These are phyloP conservation scores for Abrostola triplasia DNA, from an alignment of 2,888 invertebrate species.

Conservation along the genomic window DNA sequence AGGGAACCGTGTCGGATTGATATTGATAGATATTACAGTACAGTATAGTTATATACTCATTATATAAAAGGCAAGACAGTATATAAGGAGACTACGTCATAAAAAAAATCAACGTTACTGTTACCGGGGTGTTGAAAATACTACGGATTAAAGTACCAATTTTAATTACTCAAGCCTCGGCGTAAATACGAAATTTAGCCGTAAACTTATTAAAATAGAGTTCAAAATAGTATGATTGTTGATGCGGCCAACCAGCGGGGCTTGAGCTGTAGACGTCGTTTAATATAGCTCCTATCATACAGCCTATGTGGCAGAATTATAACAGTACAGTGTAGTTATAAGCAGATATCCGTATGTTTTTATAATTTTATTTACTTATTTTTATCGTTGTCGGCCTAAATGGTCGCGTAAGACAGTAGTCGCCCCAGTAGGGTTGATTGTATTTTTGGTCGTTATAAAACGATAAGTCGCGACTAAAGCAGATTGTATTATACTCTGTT, in stretches of 20 bases:
- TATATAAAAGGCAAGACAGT: neutral
- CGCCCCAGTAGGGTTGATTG: conserved; percentile 11
- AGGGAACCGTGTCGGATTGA: conserved; percentile 25
- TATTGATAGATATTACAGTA: conserved; percentile 47
- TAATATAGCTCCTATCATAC: neutral
- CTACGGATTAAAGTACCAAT: neutral
- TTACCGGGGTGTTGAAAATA: neutral
- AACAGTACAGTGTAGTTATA: conserved; percentile 14
- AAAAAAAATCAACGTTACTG: neutral
- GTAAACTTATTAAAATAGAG: no score
- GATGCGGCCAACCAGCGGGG: no score
- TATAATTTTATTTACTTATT: conserved; percentile 6
- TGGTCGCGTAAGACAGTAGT: conserved; percentile 1
- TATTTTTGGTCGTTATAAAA: neutral
- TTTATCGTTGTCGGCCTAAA: neutral
- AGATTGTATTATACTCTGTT: neutral
- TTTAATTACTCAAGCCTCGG: neutral
- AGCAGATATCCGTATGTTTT: neutral
- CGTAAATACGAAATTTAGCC: no score
- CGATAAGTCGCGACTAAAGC: neutral
- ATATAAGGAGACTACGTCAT: neutral
- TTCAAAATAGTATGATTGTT: no score
- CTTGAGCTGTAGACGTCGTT: no score
- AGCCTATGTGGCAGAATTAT: conserved; percentile 1
- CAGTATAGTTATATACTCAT: conserved; percentile 7